phyloP scores from a whole-genome alignment of 2,888 invertebrate genomes.

The Polyploca ridens region DNA sequence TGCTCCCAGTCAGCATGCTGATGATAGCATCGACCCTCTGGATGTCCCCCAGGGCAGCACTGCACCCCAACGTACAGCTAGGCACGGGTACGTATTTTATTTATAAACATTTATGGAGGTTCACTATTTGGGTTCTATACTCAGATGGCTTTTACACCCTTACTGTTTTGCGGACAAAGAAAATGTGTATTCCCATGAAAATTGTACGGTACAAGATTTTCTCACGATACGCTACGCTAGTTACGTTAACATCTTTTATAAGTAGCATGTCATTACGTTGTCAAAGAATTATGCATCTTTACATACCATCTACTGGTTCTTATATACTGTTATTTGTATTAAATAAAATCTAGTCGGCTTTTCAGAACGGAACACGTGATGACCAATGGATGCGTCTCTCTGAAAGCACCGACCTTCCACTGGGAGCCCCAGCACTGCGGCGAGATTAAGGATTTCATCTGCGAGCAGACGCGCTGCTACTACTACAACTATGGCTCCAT shows the following conservation, averaged over 20 bases:
- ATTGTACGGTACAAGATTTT: slow-evolving; percentile 41
- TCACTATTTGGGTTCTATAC: neutral
- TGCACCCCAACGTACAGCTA: slow-evolving; percentile 90
- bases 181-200: slow-evolving; percentile 22
- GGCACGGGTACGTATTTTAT: slow-evolving; percentile 85
- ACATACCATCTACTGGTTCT: slow-evolving; percentile 36
- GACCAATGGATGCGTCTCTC: slow-evolving; percentile 90
- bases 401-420: slow-evolving; percentile 90
- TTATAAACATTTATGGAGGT: neutral
- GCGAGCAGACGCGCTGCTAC: slow-evolving; percentile 95
- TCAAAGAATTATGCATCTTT: slow-evolving; percentile 41
- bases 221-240: slow-evolving; percentile 48
- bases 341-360: slow-evolving; percentile 79
- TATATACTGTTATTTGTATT: slow-evolving; percentile 33
- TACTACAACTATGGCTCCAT: slow-evolving; percentile 96
- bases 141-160: too few species aligned
- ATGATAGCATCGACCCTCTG: slow-evolving; percentile 85
- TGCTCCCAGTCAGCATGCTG: slow-evolving; percentile 81
- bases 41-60: slow-evolving; percentile 89
- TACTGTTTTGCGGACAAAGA: too few species aligned
- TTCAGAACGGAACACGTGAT: slow-evolving; percentile 83
- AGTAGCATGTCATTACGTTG: slow-evolving; percentile 11
- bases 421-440: slow-evolving; percentile 94
- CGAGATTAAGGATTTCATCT: slow-evolving; percentile 93
- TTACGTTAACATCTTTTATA: slow-evolving; percentile 25